Evolutionary conservation across 2,888 invertebrate genomes (phyloP).

Genomic region (Pimpla rufipes): DNA sequence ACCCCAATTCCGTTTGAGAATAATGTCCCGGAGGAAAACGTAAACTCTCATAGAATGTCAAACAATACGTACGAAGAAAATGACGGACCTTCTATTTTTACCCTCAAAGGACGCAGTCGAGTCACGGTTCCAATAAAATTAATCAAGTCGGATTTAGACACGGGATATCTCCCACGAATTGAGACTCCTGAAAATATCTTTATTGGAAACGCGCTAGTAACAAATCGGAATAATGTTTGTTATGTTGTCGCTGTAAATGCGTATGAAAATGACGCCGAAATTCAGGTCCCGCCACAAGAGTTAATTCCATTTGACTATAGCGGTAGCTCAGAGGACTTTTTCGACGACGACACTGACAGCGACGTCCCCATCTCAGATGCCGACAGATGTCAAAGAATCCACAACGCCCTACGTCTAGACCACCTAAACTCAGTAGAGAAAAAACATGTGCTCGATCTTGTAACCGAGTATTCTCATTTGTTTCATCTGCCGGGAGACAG

Average conservation of each 20-base stretch:
- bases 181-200: constrained; percentile 23
- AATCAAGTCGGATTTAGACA: background rate
- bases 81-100: no score
- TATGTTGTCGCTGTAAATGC: constrained; percentile 51
- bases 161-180: constrained; percentile 35
- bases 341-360: constrained; percentile 1
- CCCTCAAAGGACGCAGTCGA: no score
- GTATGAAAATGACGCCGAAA: constrained; percentile 14
- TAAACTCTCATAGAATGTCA: no score
- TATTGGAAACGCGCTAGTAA: constrained; percentile 50
- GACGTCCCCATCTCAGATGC: background rate
- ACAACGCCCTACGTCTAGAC: background rate
- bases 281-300: constrained; percentile 40
- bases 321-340: constrained; percentile 8
- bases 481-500: constrained; percentile 11
- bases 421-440: background rate
- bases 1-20: no score
- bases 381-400: constrained; percentile 14
- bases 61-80: no score
- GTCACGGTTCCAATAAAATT: background rate
- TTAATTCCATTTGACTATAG: constrained; percentile 29
- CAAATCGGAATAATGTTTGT: constrained; percentile 28
- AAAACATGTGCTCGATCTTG: constrained; percentile 1
- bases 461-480: constrained; percentile 1
- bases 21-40: no score